A percentile compares a stretch with the other conserved stretches of the same genome.
Evolutionary conservation across 2,113 vertebrate species (phyloP).

Genomic region (Actenoides lindsayi): DNA sequence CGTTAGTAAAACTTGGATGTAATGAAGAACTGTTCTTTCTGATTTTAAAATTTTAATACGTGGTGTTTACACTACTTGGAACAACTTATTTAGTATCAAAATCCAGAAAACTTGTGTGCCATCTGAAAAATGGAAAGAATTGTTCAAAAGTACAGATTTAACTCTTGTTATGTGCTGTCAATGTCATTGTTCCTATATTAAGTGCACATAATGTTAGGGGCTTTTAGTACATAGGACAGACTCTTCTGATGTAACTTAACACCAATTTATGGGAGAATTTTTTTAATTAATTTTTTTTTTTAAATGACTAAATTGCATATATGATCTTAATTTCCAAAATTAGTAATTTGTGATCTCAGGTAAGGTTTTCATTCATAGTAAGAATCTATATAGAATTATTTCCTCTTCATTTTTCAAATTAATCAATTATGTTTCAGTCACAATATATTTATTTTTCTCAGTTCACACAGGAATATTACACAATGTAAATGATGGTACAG

Average conservation of each 20-base stretch:
- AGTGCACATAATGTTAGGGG: not conserved
- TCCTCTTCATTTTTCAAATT: not conserved
- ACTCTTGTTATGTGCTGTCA: not conserved
- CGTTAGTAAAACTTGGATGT: not conserved
- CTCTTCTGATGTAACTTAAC: not conserved
- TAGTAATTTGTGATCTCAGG: not conserved
- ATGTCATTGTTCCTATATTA: not conserved
- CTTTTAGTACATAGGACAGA: not conserved
- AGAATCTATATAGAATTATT: not conserved
- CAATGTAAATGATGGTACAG: not conserved
- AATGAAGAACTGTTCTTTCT: not conserved
- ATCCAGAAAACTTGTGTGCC: not conserved
- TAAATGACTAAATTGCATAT: not conserved
- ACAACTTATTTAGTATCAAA: not conserved
- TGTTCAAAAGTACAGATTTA: not conserved
- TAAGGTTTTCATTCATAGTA: not conserved
- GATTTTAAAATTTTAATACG: not conserved
- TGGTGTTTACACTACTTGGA: not conserved
- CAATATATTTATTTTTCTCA: not conserved
- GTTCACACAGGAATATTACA: not conserved
- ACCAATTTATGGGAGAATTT: not conserved
- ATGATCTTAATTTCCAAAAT: not conserved
- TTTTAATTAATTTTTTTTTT: no score
- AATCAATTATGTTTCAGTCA: not conserved
- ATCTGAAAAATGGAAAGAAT: not conserved